Conservation (phyloP, 2,888 invertebrate genomes). For the Spatulosminthurus flaviceps region DNA sequence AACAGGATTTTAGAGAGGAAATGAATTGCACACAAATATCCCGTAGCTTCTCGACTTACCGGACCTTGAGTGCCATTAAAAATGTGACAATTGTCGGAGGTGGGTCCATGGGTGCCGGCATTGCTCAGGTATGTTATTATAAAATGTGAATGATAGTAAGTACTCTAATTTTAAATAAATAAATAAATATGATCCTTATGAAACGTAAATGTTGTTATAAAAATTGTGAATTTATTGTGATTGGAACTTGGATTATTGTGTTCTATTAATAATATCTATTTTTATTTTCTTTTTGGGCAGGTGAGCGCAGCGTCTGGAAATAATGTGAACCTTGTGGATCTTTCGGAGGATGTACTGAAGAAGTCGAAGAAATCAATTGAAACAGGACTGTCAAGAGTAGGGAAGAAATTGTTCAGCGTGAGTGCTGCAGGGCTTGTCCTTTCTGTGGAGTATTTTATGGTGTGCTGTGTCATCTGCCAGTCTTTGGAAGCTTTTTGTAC, state of each 20-base stretch:
- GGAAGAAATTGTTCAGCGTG: conserved; percentile 67
- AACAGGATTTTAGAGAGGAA: too few species aligned
- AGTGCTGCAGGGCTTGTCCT: too few species aligned
- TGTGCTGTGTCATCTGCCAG: too few species aligned
- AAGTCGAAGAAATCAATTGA: conserved; percentile 68
- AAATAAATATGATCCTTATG: too few species aligned
- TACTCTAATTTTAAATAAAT: conserved; percentile 3
- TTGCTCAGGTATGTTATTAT: conserved; percentile 77
- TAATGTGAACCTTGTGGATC: conserved; percentile 69
- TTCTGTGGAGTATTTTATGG: too few species aligned
- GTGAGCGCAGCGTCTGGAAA: conserved; percentile 70
- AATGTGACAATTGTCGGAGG: conserved; percentile 59
- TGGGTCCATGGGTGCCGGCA: conserved; percentile 83
- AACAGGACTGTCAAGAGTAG: conserved; percentile 68
- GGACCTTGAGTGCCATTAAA: conserved; percentile 33
- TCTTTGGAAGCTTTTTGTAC: too few species aligned
- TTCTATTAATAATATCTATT: too few species aligned
- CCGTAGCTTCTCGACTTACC: conserved; percentile 33
- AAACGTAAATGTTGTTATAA: too few species aligned
- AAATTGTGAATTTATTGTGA: too few species aligned
- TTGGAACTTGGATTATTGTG: too few species aligned
- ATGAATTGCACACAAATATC: neutral
- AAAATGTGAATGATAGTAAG: neutral
- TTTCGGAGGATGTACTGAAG: conserved; percentile 67
- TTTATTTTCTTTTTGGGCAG: conserved; percentile 63